These are phyloP conservation scores for Acanthosepion pharaonis DNA, from an alignment of 2,888 invertebrate genomes.

Conservation along the genomic window DNA sequence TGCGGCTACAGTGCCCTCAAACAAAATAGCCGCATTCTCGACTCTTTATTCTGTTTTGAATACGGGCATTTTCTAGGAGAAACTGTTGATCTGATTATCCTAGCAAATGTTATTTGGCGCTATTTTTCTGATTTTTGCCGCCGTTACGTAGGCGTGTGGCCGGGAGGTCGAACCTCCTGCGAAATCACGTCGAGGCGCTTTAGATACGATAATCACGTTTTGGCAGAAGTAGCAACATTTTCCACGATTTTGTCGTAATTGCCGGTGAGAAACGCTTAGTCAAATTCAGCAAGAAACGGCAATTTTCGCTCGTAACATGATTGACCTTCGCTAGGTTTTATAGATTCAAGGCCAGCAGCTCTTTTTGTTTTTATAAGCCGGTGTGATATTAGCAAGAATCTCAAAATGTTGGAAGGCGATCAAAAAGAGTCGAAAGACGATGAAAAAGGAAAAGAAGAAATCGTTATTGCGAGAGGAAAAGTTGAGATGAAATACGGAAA, in stretches of 20 bases:
- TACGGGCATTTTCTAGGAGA: neutral
- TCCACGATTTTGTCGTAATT: neutral
- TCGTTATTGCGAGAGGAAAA: no score
- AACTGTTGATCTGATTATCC: conserved; percentile 17
- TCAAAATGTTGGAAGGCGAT: no score
- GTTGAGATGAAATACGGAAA: no score
- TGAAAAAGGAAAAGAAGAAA: no score
- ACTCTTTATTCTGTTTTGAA: neutral
- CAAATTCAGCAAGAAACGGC: neutral
- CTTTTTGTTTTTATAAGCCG: no score
- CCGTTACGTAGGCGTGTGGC: neutral
- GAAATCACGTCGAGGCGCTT: neutral
- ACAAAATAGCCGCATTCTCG: neutral
- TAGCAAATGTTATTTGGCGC: neutral
- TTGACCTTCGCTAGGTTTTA: neutral
- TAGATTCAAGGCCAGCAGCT: neutral
- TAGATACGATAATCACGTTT: neutral
- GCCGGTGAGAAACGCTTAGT: neutral
- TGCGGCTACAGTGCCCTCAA: neutral
- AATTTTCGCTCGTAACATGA: neutral
- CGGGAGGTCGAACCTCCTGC: neutral
- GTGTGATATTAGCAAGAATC: no score
- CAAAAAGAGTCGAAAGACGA: no score
- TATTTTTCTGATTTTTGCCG: neutral
- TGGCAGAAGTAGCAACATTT: neutral